Evolutionary conservation across 1,140 invertebrate species (phyloP).

Genomic region (Achroia grisella): DNA sequence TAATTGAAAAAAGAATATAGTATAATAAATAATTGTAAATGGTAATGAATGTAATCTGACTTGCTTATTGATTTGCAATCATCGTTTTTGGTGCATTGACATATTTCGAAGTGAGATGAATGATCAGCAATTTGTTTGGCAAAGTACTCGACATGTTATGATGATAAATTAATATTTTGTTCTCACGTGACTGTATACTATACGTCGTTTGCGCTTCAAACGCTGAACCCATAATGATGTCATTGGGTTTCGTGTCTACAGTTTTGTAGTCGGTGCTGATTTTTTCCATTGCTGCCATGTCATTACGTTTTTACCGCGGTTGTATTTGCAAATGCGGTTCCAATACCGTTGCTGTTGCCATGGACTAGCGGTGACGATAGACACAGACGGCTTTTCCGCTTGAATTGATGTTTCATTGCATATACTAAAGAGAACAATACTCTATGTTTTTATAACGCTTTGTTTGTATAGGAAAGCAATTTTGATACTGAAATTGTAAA

Average conservation of each 20-base stretch:
- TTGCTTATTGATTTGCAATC: neutral
- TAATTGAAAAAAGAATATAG: too few relatives aligned
- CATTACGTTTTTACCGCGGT: constrained; percentile 20
- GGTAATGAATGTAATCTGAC: too few relatives aligned
- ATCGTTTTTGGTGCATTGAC: neutral
- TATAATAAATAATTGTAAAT: too few relatives aligned
- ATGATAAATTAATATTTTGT: constrained; percentile 2
- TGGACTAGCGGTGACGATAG: constrained; percentile 2
- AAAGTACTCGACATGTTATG: neutral
- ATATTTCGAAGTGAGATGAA: neutral
- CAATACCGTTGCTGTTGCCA: constrained; percentile 18
- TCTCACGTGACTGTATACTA: neutral
- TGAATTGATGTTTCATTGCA: constrained; percentile 22
- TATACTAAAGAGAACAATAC: constrained; percentile 23
- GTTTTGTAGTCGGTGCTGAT: constrained; percentile 7
- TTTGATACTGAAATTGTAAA: constrained; percentile 12
- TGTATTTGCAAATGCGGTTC: constrained; percentile 24
- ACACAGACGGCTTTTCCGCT: constrained; percentile 14
- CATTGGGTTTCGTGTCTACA: constrained; percentile 1
- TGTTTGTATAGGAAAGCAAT: constrained; percentile 26
- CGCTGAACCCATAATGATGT: constrained; percentile 3
- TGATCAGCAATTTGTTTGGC: neutral
- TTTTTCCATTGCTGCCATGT: constrained; percentile 11
- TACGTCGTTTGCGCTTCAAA: neutral
- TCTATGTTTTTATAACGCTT: constrained; percentile 19